Conservation (phyloP, 2,888 invertebrate species). For the Aleiodes testaceus region DNA sequence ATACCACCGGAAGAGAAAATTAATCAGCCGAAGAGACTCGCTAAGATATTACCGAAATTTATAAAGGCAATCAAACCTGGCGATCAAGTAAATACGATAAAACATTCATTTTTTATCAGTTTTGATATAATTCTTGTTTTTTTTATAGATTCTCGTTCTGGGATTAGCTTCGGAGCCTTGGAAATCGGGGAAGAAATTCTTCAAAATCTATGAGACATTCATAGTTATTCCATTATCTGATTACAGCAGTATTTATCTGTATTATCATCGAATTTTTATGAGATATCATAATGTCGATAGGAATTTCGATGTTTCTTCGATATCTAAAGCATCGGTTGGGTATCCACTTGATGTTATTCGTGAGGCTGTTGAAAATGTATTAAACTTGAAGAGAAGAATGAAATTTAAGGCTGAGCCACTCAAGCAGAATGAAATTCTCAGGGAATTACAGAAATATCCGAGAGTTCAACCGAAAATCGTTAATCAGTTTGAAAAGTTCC, state of each 20-base stretch:
- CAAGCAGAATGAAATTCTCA: conserved; percentile 74
- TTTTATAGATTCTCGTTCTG: conserved; percentile 76
- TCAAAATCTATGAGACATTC: conserved; percentile 77
- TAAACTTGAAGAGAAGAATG: conserved; percentile 75
- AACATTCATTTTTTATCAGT: no score
- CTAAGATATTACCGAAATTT: conserved; percentile 81
- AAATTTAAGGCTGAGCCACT: conserved; percentile 75
- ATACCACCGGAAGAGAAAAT: conserved; percentile 78
- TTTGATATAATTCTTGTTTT: neutral
- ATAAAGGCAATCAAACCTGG: conserved; percentile 79
- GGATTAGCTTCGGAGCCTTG: conserved; percentile 81
- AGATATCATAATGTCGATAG: conserved; percentile 77
- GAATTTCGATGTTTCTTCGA: conserved; percentile 75
- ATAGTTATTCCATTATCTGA: conserved; percentile 76
- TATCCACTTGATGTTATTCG: conserved; percentile 75
- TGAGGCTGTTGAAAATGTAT: conserved; percentile 71
- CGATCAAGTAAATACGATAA: conserved; percentile 72
- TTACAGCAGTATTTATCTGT: conserved; percentile 76
- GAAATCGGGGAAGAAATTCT: conserved; percentile 68
- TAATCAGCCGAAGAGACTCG: conserved; percentile 81
- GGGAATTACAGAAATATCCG: conserved; percentile 70
- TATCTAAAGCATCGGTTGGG: conserved; percentile 76
- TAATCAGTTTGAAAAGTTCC: conserved; percentile 55
- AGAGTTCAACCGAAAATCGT: conserved; percentile 49
- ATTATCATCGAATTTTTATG: conserved; percentile 76